A percentile compares a stretch with the other conserved stretches of the same genome.
phyloP scores from a whole-genome alignment of 1,140 invertebrate genomes.

The Leptonema lineaticorne region DNA sequence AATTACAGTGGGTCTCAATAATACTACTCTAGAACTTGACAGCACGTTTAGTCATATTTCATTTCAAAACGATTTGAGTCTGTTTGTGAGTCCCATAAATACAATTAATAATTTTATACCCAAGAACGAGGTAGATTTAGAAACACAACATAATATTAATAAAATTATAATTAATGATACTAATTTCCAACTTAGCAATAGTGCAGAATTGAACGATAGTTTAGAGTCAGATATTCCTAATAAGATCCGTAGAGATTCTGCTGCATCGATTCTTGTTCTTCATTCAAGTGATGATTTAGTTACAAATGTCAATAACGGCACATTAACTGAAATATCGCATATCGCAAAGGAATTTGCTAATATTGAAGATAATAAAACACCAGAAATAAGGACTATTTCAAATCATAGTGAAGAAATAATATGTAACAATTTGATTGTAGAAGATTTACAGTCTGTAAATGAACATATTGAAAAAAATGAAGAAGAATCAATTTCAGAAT shows the following conservation, averaged over 20 bases:
- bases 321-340: not conserved
- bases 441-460: too few relatives aligned
- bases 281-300: not conserved
- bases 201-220: not conserved
- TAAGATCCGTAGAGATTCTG: constrained; percentile 25
- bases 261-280: constrained; percentile 26
- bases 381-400: not conserved
- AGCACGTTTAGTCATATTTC: not conserved
- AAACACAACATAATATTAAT: not conserved
- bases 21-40: not conserved
- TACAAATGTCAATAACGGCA: not conserved
- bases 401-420: not conserved
- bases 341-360: not conserved
- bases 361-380: not conserved
- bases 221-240: not conserved
- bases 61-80: not conserved
- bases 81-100: not conserved
- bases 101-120: too few relatives aligned
- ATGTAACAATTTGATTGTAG: too few relatives aligned
- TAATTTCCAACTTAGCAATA: not conserved
- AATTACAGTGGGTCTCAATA: not conserved
- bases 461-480: too few relatives aligned
- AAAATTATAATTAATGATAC: not conserved
- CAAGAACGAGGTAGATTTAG: too few relatives aligned
- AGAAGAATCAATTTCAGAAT: too few relatives aligned